Percentiles rank a stretch among this genome's conserved stretches.
Evolutionary conservation across 2,797 vertebrate genomes (phyloP).

Genomic region (Eospalax fontanierii): DNA sequence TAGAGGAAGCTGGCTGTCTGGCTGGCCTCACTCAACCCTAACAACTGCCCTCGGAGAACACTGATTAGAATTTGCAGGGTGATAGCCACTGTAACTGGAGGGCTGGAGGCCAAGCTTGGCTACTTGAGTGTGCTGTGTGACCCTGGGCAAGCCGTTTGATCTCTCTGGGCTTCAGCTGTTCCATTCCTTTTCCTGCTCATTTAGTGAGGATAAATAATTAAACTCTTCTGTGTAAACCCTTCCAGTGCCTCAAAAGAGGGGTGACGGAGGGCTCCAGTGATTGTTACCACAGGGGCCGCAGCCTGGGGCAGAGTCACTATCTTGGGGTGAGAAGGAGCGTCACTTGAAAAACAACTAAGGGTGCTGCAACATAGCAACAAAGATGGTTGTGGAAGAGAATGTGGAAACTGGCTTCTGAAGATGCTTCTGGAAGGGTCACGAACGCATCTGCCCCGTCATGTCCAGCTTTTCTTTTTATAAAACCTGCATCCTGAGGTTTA

Average conservation of each 20-base stretch:
- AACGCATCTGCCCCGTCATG: neutral
- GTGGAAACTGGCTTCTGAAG: neutral
- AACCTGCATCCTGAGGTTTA: neutral
- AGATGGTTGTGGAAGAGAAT: neutral
- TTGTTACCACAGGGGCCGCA: neutral
- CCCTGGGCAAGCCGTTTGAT: constrained; percentile 39
- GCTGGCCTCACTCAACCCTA: neutral
- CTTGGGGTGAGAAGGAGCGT: neutral
- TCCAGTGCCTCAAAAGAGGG: constrained; percentile 43
- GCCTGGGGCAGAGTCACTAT: constrained; percentile 69
- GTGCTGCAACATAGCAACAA: neutral
- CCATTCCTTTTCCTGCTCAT: neutral
- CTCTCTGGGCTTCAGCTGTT: constrained; percentile 57
- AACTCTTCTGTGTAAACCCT: constrained; percentile 43
- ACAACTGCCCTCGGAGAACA: neutral
- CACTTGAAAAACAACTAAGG: neutral
- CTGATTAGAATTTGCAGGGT: neutral
- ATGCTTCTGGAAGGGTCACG: accelerated
- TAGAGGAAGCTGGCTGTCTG: neutral
- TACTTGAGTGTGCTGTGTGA: constrained; percentile 33
- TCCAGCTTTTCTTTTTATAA: neutral
- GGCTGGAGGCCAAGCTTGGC: neutral
- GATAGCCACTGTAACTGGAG: neutral
- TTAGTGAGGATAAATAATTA: constrained; percentile 77
- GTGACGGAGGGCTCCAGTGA: neutral